Evolutionary conservation across 2,888 invertebrate genomes (phyloP).

Genomic region (Dyspetes luteomarginatus): DNA sequence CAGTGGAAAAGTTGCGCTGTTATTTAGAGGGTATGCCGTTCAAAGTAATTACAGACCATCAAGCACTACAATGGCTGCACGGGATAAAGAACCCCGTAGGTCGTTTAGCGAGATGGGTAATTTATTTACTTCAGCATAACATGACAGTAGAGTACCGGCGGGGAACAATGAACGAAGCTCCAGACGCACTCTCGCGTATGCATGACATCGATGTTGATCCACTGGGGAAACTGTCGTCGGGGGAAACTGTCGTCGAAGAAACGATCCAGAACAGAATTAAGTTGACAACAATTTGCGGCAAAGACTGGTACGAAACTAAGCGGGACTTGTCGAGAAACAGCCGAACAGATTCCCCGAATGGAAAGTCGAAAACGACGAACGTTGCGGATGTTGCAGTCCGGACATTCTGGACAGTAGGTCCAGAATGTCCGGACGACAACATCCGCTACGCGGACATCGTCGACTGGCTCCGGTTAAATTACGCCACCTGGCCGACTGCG

Average conservation of each 20-base stretch:
- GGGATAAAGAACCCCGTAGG: background rate
- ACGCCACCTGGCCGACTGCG: slow-evolving; percentile 33
- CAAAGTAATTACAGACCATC: background rate
- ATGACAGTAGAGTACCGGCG: background rate
- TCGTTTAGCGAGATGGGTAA: background rate
- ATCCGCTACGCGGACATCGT: slow-evolving; percentile 13
- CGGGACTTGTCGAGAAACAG: background rate
- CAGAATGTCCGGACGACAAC: too few species aligned
- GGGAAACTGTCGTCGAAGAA: background rate
- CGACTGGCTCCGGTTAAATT: slow-evolving; percentile 37
- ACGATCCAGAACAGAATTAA: background rate
- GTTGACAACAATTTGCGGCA: too few species aligned
- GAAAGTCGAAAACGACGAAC: slow-evolving; percentile 30
- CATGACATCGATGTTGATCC: slow-evolving; percentile 47
- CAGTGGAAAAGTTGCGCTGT: too few species aligned
- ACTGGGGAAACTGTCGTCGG: slow-evolving; percentile 35
- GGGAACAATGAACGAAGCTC: slow-evolving; percentile 16
- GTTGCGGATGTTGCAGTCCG: background rate
- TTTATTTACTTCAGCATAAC: background rate
- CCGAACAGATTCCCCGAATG: slow-evolving; percentile 29
- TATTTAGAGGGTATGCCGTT: background rate
- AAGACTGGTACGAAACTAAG: too few species aligned
- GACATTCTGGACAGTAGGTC: too few species aligned
- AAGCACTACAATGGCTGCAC: background rate
- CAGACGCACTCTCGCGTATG: slow-evolving; percentile 44